phyloP scores from a whole-genome alignment of 2,113 vertebrate species.

The Aix galericulata region DNA sequence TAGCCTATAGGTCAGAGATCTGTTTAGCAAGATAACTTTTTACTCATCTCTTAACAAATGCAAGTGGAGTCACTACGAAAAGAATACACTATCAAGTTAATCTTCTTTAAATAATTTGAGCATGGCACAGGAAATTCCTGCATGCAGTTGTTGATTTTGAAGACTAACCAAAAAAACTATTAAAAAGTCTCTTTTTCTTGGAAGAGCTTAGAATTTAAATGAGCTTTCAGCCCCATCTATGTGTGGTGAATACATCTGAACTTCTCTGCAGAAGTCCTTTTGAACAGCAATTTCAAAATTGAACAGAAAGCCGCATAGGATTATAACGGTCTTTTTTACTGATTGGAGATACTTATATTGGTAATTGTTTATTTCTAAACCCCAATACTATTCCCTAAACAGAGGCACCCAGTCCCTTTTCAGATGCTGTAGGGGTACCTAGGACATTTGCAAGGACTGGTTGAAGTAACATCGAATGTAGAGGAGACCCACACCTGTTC shows the following conservation, averaged over 20 bases:
- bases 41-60: conserved; percentile 48
- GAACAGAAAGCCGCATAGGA: conserved; percentile 14
- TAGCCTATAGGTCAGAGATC: background rate
- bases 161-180: conserved; percentile 50
- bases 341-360: background rate
- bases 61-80: conserved; percentile 28
- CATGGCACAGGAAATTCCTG: conserved; percentile 67
- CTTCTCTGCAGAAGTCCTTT: conserved; percentile 8
- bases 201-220: conserved; percentile 33
- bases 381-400: background rate
- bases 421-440: background rate
- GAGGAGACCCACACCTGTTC: background rate
- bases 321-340: background rate
- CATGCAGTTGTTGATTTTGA: conserved; percentile 56
- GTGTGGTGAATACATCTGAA: conserved; percentile 51
- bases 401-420: background rate
- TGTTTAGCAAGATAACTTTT: conserved; percentile 42
- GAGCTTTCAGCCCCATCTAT: conserved; percentile 41
- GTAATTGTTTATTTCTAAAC: background rate
- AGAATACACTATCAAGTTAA: conserved; percentile 47
- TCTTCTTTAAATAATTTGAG: conserved; percentile 55
- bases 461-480: background rate
- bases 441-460: background rate
- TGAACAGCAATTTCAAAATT: conserved; percentile 24
- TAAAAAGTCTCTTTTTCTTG: conserved; percentile 50